Conservation (phyloP, 2,113 vertebrate species). For the Vanacampus margaritifer region DNA sequence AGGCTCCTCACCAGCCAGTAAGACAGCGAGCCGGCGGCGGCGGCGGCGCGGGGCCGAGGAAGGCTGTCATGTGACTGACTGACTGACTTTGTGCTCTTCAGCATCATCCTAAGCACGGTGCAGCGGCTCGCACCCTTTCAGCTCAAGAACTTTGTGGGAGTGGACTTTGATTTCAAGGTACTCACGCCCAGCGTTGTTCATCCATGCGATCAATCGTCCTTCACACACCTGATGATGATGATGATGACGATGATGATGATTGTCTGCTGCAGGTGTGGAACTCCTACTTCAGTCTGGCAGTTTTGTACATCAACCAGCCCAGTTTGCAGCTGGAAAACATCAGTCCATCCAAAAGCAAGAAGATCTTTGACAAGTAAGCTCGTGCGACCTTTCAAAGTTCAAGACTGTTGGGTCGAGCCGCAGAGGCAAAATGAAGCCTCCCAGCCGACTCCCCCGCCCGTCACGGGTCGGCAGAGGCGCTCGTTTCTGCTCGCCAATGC, state of each 20-base stretch:
- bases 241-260: background rate
- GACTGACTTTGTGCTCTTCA: constrained; percentile 54
- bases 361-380: constrained; percentile 94
- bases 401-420: background rate
- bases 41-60: background rate
- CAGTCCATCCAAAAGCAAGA: constrained; percentile 88
- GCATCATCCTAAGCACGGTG: constrained; percentile 93
- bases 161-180: constrained; percentile 98
- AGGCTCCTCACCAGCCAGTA: constrained; percentile 97
- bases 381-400: background rate
- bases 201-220: background rate
- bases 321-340: constrained; percentile 91
- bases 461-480: no score
- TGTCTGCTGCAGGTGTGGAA: constrained; percentile 85
- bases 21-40: constrained; percentile 27
- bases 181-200: no score
- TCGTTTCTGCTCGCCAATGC: no score
- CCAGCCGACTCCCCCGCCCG: no score
- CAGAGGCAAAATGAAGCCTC: background rate
- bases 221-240: background rate
- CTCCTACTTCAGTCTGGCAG: constrained; percentile 95
- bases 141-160: constrained; percentile 95
- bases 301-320: constrained; percentile 97
- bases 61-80: background rate
- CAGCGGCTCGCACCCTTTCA: constrained; percentile 91